A percentile compares a stretch with the other conserved stretches of the same genome.
Conservation (phyloP, 2,888 invertebrate species). For the Drosophila fulvimacula region DNA sequence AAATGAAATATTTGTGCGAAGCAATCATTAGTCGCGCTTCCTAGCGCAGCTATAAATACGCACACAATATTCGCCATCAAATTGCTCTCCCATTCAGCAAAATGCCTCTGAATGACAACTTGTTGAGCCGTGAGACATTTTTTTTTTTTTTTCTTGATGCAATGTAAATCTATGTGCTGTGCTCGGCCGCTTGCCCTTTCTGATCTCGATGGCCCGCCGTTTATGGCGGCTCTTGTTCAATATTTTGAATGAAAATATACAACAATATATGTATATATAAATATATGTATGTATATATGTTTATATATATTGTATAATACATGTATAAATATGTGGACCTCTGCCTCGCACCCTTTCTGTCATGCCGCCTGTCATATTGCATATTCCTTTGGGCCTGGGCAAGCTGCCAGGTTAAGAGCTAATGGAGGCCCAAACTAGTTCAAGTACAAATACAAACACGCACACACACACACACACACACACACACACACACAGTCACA, state of each 20-base stretch:
- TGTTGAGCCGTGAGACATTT: constrained; percentile 32
- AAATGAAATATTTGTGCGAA: neutral
- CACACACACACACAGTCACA: constrained; percentile 14
- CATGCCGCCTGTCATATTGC: constrained; percentile 46
- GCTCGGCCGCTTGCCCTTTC: neutral
- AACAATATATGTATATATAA: neutral
- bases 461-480: constrained; percentile 4
- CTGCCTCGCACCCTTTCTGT: constrained; percentile 1
- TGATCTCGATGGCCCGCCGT: neutral
- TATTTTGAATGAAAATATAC: constrained; percentile 21
- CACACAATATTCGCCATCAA: neutral
- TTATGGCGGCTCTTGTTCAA: constrained; percentile 1
- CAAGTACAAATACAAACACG: constrained; percentile 57
- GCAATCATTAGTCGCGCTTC: neutral
- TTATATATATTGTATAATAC: no score
- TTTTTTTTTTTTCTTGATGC: no score
- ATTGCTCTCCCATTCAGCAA: constrained; percentile 32
- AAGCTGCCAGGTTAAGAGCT: constrained; percentile 54
- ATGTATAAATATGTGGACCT: no score
- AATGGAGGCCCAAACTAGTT: constrained; percentile 71
- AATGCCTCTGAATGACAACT: constrained; percentile 37
- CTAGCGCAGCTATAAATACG: constrained; percentile 1
- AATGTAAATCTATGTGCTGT: constrained; percentile 7
- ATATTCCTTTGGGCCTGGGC: constrained; percentile 65
- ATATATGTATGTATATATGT: neutral